Base-by-base conservation (phyloP, 2,888 invertebrate genomes). In the Polydrusus tereticollis region DNA sequence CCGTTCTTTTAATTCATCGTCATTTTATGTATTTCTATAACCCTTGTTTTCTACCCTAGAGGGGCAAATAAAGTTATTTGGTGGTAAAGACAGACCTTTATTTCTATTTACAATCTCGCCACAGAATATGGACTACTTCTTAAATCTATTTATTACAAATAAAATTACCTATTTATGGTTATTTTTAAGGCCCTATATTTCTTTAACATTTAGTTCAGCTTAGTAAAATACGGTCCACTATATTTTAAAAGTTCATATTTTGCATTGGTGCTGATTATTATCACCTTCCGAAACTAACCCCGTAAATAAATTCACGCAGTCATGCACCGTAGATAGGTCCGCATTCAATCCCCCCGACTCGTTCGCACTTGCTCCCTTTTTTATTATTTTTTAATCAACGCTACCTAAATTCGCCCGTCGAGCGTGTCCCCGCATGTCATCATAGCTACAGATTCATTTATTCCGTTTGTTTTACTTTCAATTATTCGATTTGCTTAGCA, bases 371-470 rank as follows among this genome's bases (percentile, higher is more conserved):
- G 52, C 43, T 78, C 79, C 79, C 78, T 80, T 79, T 68, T 81
- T 77, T 81, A 82, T 82, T 82, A 81, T 81, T 82, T 80, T 82
- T 82, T 80, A 82, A 81, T 81, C 81, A 82, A 77, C 79, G 45
- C 62, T 26, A 62, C 23, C 73, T 73, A 76, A 78, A 76, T 75
- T 77, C 75, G 74, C 70, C 69, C 73, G 75, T 63, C 69, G n/a
- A 43, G 7, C 33, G 36, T 29, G 26, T 29, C 52, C 26, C 52
- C 26, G 16, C 26, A 29, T n/a, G 29, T 29, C 52, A 52, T 52
- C 52, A 52, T 29, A 1, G 52, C 52, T 69, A 72, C 78, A 77
- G 79, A 78, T 78, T 80, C 79, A 80, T 80, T 79, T 77, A 79
- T 81, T 80, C 77, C 79, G 78, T 80, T 80, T 80, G 80, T 78